Percentiles rank a stretch among this genome's conserved stretches.
Conservation (phyloP, 2,888 invertebrate species). For the Clepsis dumicolana region DNA sequence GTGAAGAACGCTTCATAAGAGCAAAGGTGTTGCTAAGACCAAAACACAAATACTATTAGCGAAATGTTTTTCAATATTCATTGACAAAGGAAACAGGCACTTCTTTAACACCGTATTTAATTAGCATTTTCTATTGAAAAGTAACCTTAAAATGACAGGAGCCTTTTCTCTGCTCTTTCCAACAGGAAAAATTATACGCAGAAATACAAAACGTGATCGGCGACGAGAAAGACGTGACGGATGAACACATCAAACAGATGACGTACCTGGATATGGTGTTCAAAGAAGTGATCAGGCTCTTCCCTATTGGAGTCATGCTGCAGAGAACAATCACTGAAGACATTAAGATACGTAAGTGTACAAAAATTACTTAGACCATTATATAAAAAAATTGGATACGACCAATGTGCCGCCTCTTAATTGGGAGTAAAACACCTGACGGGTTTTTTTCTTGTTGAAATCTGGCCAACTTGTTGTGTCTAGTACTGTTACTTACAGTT, state of each 20-base stretch:
- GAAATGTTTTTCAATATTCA: no score
- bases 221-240: conserved; percentile 60
- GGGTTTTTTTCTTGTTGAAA: no score
- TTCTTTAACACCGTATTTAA: no score
- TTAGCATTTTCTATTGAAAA: background rate
- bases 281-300: conserved; percentile 71
- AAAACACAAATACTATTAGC: no score
- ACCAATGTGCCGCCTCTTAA: background rate
- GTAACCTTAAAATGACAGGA: background rate
- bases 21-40: no score
- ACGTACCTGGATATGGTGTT: conserved; percentile 75
- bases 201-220: conserved; percentile 68
- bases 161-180: conserved; percentile 27
- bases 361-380: background rate
- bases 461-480: no score
- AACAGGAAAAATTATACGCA: conserved; percentile 67
- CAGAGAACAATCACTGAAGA: conserved; percentile 72
- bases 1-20: no score
- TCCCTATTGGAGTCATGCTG: conserved; percentile 71
- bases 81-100: no score
- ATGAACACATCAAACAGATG: conserved; percentile 70
- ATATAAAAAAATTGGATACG: background rate
- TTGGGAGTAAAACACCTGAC: no score
- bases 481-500: no score
- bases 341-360: conserved; percentile 61